These are phyloP conservation scores for Oophaga sylvatica DNA, from an alignment of 2,797 vertebrate species.

Conservation along the genomic window DNA sequence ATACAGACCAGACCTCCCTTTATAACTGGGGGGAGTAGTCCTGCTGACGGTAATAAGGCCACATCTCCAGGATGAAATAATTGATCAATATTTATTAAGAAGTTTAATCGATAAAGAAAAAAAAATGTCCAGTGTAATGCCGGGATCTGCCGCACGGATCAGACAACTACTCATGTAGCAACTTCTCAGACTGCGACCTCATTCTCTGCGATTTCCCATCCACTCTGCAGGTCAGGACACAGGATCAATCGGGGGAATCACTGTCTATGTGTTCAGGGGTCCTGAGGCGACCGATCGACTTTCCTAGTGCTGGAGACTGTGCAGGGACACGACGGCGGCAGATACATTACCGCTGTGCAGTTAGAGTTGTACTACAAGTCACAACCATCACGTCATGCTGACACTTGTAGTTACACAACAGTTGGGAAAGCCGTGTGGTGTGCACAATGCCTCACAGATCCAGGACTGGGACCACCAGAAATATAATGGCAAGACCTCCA, in stretches of 20 bases:
- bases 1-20: too few species aligned
- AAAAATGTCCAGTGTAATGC: not conserved
- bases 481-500: too few species aligned
- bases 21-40: not conserved
- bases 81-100: not conserved
- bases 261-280: too few species aligned
- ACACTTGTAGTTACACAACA: not conserved
- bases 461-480: not conserved
- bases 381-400: not conserved
- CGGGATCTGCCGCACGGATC: not conserved
- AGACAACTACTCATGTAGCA: not conserved
- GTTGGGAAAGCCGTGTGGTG: too few species aligned
- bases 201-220: too few species aligned
- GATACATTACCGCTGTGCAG: too few species aligned
- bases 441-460: not conserved
- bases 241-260: too few species aligned
- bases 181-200: not conserved
- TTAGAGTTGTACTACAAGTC: not conserved
- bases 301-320: too few species aligned
- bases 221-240: too few species aligned
- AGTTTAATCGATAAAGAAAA: not conserved
- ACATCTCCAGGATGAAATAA: not conserved
- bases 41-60: not conserved
- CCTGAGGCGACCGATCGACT: too few species aligned
- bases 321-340: too few species aligned